Conservation (phyloP, 2,888 invertebrate genomes). For the Lobophora halterata region DNA sequence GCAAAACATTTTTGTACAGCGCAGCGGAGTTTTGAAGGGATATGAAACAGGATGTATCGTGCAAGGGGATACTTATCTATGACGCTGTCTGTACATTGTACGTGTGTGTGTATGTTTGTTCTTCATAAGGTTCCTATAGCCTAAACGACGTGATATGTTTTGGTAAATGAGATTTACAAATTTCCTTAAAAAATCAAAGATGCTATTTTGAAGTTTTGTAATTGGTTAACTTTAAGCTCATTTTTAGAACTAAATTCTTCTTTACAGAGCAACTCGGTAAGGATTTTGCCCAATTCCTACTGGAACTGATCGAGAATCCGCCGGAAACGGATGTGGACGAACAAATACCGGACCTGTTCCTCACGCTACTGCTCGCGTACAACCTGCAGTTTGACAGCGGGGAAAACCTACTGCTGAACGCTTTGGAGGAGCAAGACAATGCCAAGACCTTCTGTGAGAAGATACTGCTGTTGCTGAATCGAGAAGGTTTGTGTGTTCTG, state of each 20-base stretch:
- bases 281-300: conserved; percentile 89
- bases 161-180: too few species aligned
- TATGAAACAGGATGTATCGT: too few species aligned
- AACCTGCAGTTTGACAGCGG: conserved; percentile 91
- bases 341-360: conserved; percentile 90
- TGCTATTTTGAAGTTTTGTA: too few species aligned
- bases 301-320: conserved; percentile 90
- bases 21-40: too few species aligned
- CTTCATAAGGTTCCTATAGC: too few species aligned
- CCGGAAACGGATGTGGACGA: conserved; percentile 91
- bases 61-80: too few species aligned
- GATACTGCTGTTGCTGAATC: conserved; percentile 90
- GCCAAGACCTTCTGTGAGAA: conserved; percentile 96
- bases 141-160: too few species aligned
- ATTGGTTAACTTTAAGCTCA: neutral
- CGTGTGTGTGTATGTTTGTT: neutral
- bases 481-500: conserved; percentile 85
- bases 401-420: conserved; percentile 87
- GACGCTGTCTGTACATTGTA: too few species aligned
- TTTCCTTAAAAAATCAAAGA: too few species aligned
- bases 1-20: too few species aligned
- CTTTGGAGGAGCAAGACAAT: conserved; percentile 83
- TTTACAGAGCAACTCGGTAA: conserved; percentile 89
- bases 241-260: too few species aligned
- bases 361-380: conserved; percentile 91